Base-by-base conservation (phyloP, 2,797 vertebrate species). In the Falco cherrug region DNA sequence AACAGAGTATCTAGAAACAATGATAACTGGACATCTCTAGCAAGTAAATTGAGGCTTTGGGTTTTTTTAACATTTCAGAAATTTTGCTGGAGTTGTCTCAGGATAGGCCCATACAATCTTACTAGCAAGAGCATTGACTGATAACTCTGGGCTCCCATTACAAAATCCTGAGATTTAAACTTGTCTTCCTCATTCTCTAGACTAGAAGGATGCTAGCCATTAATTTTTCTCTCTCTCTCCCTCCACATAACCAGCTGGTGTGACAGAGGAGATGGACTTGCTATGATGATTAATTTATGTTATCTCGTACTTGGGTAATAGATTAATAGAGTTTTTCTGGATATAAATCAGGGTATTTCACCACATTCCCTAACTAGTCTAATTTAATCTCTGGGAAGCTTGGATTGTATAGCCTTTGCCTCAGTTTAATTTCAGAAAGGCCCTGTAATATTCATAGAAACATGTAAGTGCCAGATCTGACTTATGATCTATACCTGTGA, bases 401-500 rank as follows among this genome's bases (percentile, higher is more conserved):
- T 91, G 84, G 56, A 45, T 67, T 89, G 29, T 35, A 83, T 9
- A 85, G 75, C 45, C 41, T 92, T 91, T 89, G 56, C 35, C 35
- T 83, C 33, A 50, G 37, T 80, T 87, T 94, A 92, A 87, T 96
- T 94, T 89, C 84, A 89, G 91, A 80, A 90, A 85, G 37, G 13
- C 19, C 43, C 43, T 47, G 84, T 89, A 95, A 85, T 93, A 89
- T 87, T 94, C 82, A 94, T 48, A 94, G 87, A 89, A 94, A 94
- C 86, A 75, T 77, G 11, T 85, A 89, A 93, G 65, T 91, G 82
- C 69, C 90, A 94, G 53, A 33, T 47, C 92, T 96, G 84, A 97
- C 81, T 97, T 96, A 95, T 92, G 90, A 92, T 89, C 88, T 78
- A n/a, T 90, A 96, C 84, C 74, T 89, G 59, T 0, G 10, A 87